phyloP scores from a whole-genome alignment of 2,797 vertebrate genomes.

The Anguilla marmorata region DNA sequence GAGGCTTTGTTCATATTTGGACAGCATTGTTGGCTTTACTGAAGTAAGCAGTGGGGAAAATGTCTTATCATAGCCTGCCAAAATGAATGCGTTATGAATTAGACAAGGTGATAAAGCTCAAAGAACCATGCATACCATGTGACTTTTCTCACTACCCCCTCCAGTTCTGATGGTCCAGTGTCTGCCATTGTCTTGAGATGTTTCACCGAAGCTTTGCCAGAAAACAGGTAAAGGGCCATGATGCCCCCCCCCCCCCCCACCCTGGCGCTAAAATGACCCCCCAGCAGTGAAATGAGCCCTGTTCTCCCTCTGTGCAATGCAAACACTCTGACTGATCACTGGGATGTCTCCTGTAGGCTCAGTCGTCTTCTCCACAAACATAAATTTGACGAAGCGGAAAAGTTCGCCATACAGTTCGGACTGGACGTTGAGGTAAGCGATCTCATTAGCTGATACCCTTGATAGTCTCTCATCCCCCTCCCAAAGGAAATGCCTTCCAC shows the following conservation, averaged over 20 bases:
- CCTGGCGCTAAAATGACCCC: too few relatives aligned
- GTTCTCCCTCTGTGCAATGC: not conserved
- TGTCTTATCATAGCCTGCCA: not conserved
- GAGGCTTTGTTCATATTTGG: not conserved
- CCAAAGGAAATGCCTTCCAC: not conserved
- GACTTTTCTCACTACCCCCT: slow-evolving; percentile 17
- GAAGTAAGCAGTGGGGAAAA: not conserved
- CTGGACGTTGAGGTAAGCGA: slow-evolving; percentile 87
- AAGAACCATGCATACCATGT: not conserved
- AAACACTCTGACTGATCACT: not conserved
- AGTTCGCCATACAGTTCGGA: slow-evolving; percentile 89
- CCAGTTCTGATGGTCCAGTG: slow-evolving; percentile 64
- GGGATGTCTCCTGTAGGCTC: slow-evolving; percentile 66
- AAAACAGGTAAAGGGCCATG: slow-evolving; percentile 80
- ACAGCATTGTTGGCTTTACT: not conserved
- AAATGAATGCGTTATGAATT: not conserved
- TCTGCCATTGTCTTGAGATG: slow-evolving; percentile 82
- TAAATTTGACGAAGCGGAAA: slow-evolving; percentile 93
- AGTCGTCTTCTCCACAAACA: slow-evolving; percentile 93
- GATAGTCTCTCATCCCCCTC: not conserved
- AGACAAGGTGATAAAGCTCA: not conserved
- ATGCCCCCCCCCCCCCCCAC: too few relatives aligned
- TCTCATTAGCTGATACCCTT: not conserved
- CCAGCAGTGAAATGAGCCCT: not conserved
- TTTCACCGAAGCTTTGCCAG: slow-evolving; percentile 96